phyloP scores from a whole-genome alignment of 1,140 invertebrate species.

The Diabrotica virgifera region DNA sequence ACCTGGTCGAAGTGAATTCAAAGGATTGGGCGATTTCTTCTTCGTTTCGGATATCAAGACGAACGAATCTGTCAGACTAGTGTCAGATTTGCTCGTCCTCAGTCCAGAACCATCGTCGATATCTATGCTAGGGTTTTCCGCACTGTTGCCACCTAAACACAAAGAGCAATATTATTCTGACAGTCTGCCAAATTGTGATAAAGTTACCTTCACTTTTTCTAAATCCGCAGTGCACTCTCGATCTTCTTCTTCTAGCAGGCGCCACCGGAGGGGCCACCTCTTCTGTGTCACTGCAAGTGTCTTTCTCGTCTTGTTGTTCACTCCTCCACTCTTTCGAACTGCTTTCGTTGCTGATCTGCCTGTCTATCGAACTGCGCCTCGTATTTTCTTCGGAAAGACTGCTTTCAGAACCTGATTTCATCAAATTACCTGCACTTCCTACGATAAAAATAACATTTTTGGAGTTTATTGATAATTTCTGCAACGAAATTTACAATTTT shows the following conservation, averaged over 20 bases:
- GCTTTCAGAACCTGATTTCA: constrained; percentile 82
- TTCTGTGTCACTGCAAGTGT: constrained; percentile 62
- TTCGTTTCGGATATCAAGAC: constrained; percentile 67
- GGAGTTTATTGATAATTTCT: no score
- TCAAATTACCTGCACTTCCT: constrained; percentile 50
- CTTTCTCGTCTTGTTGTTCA: constrained; percentile 67
- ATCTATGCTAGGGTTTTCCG: constrained; percentile 36
- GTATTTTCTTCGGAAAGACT: constrained; percentile 68
- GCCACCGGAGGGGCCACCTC: constrained; percentile 48
- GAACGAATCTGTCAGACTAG: constrained; percentile 87
- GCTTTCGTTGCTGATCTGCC: constrained; percentile 50
- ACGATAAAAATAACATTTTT: neutral
- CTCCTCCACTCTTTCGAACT: constrained; percentile 68
- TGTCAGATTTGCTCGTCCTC: constrained; percentile 84
- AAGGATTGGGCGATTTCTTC: constrained; percentile 55
- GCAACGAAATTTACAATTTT: no score
- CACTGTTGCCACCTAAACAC: constrained; percentile 17
- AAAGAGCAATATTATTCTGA: neutral
- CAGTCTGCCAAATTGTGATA: neutral
- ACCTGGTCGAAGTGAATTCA: constrained; percentile 63
- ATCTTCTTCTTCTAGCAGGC: constrained; percentile 53
- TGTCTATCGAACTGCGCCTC: constrained; percentile 9
- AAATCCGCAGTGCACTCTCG: constrained; percentile 62
- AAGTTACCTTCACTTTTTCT: constrained; percentile 63
- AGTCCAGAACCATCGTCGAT: constrained; percentile 51